A percentile compares a stretch with the other conserved stretches of the same genome.
Evolutionary conservation across 2,888 invertebrate genomes (phyloP).

Genomic region (Opisthograptis luteolata): DNA sequence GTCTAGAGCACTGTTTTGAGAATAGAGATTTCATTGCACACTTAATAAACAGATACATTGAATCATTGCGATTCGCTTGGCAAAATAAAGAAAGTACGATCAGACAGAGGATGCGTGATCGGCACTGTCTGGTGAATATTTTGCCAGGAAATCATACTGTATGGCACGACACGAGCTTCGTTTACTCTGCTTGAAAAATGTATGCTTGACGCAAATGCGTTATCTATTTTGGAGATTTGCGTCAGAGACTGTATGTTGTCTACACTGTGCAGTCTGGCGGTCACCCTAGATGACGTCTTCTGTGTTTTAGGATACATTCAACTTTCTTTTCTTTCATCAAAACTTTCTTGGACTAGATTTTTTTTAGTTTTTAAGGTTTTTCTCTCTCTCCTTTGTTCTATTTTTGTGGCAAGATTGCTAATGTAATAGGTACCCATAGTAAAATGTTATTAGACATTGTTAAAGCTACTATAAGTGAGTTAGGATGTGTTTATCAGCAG

Average conservation of each 20-base stretch:
- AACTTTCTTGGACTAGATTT: not conserved
- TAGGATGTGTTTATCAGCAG: constrained; percentile 52
- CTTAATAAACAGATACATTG: constrained; percentile 39
- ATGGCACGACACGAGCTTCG: constrained; percentile 72
- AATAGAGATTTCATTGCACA: constrained; percentile 30
- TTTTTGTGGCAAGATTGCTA: not conserved
- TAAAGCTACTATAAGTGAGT: constrained; percentile 35
- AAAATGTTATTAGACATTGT: constrained; percentile 15
- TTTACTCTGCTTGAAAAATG: constrained; percentile 79
- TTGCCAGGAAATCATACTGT: constrained; percentile 75
- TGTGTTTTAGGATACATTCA: constrained; percentile 38
- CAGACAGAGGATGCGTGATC: constrained; percentile 63
- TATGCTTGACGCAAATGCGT: constrained; percentile 83
- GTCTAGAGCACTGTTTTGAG: constrained; percentile 11
- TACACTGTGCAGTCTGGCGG: constrained; percentile 75
- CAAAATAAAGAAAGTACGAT: constrained; percentile 61
- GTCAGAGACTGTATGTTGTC: constrained; percentile 76
- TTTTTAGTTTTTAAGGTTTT: too few relatives aligned
- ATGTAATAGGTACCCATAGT: not conserved
- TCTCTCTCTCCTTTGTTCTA: not conserved
- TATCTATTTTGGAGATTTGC: constrained; percentile 83
- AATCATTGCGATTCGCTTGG: constrained; percentile 51
- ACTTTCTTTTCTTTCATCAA: constrained; percentile 10
- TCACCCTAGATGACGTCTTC: constrained; percentile 59
- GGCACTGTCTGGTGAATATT: constrained; percentile 64